Conservation (phyloP, 2,797 vertebrate genomes). For the Melanotaenia nigrans region DNA sequence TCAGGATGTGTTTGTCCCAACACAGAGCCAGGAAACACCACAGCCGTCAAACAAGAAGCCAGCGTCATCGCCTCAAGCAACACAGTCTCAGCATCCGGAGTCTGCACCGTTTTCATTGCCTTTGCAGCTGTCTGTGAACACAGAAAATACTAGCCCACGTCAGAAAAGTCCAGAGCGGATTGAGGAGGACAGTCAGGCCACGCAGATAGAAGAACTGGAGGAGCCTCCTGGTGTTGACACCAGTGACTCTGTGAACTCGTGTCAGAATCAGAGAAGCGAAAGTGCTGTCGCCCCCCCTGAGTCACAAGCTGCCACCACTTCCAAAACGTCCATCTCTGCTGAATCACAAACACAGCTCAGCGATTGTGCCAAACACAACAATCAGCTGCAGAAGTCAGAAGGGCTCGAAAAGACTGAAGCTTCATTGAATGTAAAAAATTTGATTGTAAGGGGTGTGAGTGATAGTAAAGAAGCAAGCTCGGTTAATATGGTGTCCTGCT, state of each 20-base stretch:
- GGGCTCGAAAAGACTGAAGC: conserved; percentile 9
- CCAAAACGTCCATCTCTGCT: conserved; percentile 24
- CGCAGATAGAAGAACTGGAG: conserved; percentile 82
- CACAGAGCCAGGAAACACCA: conserved; percentile 83
- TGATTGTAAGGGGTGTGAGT: conserved; percentile 44
- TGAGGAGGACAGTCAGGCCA: conserved; percentile 84
- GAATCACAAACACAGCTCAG: conserved; percentile 23
- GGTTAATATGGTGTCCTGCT: conserved; percentile 29
- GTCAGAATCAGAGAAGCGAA: conserved; percentile 16
- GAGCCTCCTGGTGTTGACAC: conserved; percentile 27
- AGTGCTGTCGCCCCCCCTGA: conserved; percentile 24
- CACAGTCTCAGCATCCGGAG: conserved; percentile 49
- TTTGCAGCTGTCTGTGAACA: conserved; percentile 84
- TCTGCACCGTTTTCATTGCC: conserved; percentile 59
- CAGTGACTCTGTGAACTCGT: conserved; percentile 49
- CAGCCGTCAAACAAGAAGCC: conserved; percentile 57
- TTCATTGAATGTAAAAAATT: conserved; percentile 44
- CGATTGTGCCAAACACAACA: conserved; percentile 26
- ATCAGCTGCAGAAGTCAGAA: conserved; percentile 31
- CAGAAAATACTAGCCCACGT: conserved; percentile 71
- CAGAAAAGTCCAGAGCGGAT: conserved; percentile 44
- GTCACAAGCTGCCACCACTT: conserved; percentile 21
- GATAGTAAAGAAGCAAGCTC: conserved; percentile 24
- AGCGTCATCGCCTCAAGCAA: conserved; percentile 18
- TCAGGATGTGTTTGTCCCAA: conserved; percentile 93